Evolutionary conservation across 2,888 invertebrate species (phyloP), one percentile per base, ranked within the genome.

Genomic region (Pycnomerus fuliginosus): DNA sequence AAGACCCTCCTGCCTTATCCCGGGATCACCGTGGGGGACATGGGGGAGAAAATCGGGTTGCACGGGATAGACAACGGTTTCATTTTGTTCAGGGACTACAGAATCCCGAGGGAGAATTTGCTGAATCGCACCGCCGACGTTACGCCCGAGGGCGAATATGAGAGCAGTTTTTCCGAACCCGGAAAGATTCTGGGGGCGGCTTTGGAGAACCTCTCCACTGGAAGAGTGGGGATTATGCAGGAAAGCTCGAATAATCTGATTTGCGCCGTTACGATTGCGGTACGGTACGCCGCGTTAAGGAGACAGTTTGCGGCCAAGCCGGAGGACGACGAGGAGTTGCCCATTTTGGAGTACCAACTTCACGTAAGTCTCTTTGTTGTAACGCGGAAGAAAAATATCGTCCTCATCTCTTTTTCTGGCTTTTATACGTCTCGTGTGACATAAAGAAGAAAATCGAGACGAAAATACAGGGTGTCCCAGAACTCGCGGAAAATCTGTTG

Each of bases 11-110:
- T 82, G 54, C 80, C 89, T 0, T 88, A 84, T 69, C 89, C 91
- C 1, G 94, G 94, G 0, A 81, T 96, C 5, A 79, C 85, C 8
- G 85, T 95, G 0, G 94, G 93, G 0, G 95, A 96, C 62, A 89
- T 95, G 80, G 95, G 95, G 0, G 90, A 90, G 69, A 96, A 96
- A 75, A 81, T 89, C 31, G 95, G 94, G 4, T 80, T 92, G 33
- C 88, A 94, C 67, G 94, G 92, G 2, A 83, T 94, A 45, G 95
- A 96, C 70, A 96, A 96, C 71, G 96, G 95, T 57, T 93, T 92
- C 68, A 80, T 92, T 51, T 81, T 90, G 74, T 94, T 95, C 74
- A 82, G 89, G 65, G 83, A 90, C 60, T 92, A 90, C 71, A 80
- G 89, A 62, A 89, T 96, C 71, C 90, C 93, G 1, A 80, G 87